These are phyloP conservation scores for Paguma larvata DNA, from an alignment of 2,797 vertebrate species.

Conservation along the genomic window DNA sequence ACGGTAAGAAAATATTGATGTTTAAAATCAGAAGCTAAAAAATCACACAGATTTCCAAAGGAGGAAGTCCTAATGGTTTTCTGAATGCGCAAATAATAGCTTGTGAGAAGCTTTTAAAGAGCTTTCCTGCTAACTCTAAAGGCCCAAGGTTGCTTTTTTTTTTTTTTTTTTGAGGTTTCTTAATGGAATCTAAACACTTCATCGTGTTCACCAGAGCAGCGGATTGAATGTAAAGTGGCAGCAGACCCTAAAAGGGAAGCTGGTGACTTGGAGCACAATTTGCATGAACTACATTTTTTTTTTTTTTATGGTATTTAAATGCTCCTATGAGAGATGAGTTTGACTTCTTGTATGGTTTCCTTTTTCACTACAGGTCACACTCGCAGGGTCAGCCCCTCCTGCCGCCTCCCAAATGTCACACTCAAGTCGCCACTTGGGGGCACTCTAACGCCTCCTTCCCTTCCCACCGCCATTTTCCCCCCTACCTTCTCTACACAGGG, in stretches of 20 bases:
- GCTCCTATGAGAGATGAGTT: conserved; percentile 12
- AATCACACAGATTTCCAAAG: conserved; percentile 50
- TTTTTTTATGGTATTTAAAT: conserved; percentile 46
- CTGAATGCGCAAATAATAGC: conserved; percentile 75
- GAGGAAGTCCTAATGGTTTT: conserved; percentile 73
- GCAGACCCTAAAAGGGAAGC: conserved; percentile 36
- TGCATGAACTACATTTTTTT: conserved; percentile 1
- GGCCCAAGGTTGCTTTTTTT: conserved; percentile 48
- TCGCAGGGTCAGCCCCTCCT: background rate
- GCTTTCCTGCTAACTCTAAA: conserved; percentile 67
- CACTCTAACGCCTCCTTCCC: conserved; percentile 59
- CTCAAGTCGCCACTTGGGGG: conserved; percentile 70
- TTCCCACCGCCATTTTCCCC: background rate
- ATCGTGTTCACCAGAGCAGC: conserved; percentile 68
- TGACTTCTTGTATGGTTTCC: background rate
- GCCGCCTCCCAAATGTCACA: background rate
- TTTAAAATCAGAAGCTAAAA: conserved; percentile 65
- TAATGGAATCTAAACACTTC: conserved; percentile 77
- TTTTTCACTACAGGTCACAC: background rate
- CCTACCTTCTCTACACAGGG: background rate
- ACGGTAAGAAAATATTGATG: conserved; percentile 68
- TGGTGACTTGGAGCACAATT: conserved; percentile 12
- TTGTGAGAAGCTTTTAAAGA: conserved; percentile 74
- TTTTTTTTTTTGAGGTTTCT: conserved; percentile 69
- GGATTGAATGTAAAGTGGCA: conserved; percentile 69